A percentile compares a stretch with the other conserved stretches of the same genome.
These are phyloP conservation scores for Xiphophorus birchmanni DNA, from an alignment of 2,797 vertebrate genomes.

Conservation along the genomic window DNA sequence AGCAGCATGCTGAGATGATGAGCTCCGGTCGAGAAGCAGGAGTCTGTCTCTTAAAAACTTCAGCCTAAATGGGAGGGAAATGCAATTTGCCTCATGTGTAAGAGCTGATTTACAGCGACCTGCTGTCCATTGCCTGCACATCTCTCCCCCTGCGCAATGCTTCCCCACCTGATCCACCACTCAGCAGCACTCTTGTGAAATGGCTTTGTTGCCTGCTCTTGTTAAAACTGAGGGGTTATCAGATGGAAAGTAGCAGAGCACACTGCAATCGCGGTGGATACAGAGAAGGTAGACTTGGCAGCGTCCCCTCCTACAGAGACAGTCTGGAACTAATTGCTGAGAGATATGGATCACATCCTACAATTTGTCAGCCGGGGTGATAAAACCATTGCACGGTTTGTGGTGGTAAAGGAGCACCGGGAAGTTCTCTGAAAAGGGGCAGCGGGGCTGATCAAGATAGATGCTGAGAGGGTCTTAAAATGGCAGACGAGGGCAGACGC, in stretches of 20 bases:
- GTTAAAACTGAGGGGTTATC: slow-evolving; percentile 67
- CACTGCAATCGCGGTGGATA: slow-evolving; percentile 41
- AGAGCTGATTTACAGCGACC: slow-evolving; percentile 67
- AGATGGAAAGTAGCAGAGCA: slow-evolving; percentile 66
- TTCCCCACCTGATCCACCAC: slow-evolving; percentile 31
- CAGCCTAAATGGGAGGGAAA: slow-evolving; percentile 63
- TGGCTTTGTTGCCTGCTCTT: slow-evolving; percentile 52
- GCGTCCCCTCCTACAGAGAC: slow-evolving; percentile 62
- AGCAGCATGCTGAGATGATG: slow-evolving; percentile 63
- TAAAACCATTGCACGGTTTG: slow-evolving; percentile 74
- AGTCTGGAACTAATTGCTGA: slow-evolving; percentile 80
- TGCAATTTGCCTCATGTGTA: slow-evolving; percentile 69
- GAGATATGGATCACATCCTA: slow-evolving; percentile 84
- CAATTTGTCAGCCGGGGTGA: slow-evolving; percentile 85
- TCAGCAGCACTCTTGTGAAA: slow-evolving; percentile 43
- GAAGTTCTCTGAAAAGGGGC: slow-evolving; percentile 50
- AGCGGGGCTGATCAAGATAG: slow-evolving; percentile 78
- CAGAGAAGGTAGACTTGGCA: slow-evolving; percentile 65
- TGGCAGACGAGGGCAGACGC: slow-evolving; percentile 72
- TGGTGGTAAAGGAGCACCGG: slow-evolving; percentile 62
- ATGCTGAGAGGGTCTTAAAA: slow-evolving; percentile 75
- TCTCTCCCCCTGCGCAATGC: slow-evolving; percentile 1
- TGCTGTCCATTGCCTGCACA: slow-evolving; percentile 32
- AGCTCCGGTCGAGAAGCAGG: slow-evolving; percentile 56
- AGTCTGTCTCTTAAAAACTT: slow-evolving; percentile 72